Evolutionary conservation across 2,888 invertebrate genomes (phyloP).

Genomic region (Harpagoxenus sublaevis): DNA sequence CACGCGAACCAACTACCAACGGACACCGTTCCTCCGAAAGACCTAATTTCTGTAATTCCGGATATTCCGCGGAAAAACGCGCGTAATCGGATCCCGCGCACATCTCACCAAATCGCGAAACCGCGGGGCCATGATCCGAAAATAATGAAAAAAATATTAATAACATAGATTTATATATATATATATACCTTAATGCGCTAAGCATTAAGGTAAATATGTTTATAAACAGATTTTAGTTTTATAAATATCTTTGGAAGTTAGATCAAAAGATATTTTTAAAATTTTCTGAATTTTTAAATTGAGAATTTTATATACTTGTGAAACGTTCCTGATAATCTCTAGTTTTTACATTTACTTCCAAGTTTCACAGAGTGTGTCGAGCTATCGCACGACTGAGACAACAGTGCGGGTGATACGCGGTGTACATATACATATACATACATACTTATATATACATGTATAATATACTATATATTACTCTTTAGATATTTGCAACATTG

Average conservation of each 20-base stretch:
- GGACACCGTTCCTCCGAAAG: conserved; percentile 19
- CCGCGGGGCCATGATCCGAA: not conserved
- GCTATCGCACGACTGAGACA: conserved; percentile 33
- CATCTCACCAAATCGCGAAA: not conserved
- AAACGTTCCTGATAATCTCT: not conserved
- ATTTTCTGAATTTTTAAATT: not conserved
- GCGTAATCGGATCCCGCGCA: conserved; percentile 28
- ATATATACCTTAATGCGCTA: too few relatives aligned
- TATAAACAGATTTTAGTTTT: not conserved
- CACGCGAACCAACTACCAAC: conserved; percentile 28
- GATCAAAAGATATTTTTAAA: not conserved
- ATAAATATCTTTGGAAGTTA: not conserved
- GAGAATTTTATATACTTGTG: not conserved
- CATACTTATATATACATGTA: not conserved
- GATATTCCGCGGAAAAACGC: not conserved
- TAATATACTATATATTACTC: conserved; percentile 9
- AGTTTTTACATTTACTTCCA: not conserved
- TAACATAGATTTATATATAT: not conserved
- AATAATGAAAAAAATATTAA: conserved; percentile 2
- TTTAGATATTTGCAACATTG: conserved; percentile 57
- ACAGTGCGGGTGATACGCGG: not conserved
- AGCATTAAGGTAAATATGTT: too few relatives aligned
- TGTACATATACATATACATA: not conserved
- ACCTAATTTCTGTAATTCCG: conserved; percentile 51
- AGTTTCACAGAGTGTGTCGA: conserved; percentile 31